phyloP scores from a whole-genome alignment of 1,140 invertebrate genomes.

The Formica exsecta region DNA sequence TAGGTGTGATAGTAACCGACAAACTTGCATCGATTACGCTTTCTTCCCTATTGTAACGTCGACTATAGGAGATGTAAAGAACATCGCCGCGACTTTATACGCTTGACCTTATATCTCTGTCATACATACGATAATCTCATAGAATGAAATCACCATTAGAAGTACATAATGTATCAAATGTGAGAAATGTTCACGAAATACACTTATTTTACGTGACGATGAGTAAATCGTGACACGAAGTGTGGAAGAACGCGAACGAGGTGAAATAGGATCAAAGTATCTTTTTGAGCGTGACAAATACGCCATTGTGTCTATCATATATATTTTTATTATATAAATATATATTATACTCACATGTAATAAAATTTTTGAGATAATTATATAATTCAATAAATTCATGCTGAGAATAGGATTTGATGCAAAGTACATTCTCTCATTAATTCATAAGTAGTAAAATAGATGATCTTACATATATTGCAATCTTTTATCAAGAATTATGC shows the following conservation, averaged over 20 bases:
- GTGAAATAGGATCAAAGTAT: conserved; percentile 41
- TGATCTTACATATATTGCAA: conserved; percentile 8
- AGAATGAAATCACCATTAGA: conserved; percentile 54
- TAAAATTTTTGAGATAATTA: background rate
- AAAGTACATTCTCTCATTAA: background rate
- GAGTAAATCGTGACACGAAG: conserved; percentile 60
- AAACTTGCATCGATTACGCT: conserved; percentile 30
- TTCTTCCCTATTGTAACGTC: conserved; percentile 25
- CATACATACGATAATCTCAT: conserved; percentile 59
- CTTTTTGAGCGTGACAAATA: conserved; percentile 70
- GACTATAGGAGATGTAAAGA: conserved; percentile 40
- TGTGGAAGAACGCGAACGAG: conserved; percentile 71
- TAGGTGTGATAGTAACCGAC: background rate
- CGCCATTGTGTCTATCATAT: background rate
- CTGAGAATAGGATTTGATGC: background rate
- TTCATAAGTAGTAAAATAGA: conserved; percentile 30
- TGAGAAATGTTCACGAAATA: conserved; percentile 58
- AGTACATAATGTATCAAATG: conserved; percentile 41
- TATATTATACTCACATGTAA: no score
- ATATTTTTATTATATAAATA: background rate
- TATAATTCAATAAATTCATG: background rate
- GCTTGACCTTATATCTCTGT: conserved; percentile 48
- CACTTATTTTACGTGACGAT: conserved; percentile 45
- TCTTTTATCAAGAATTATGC: conserved; percentile 9
- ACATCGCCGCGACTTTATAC: conserved; percentile 14